Conservation (phyloP, 35 echinoderm and acorn worm species). For the Stichopus chloronotus region DNA sequence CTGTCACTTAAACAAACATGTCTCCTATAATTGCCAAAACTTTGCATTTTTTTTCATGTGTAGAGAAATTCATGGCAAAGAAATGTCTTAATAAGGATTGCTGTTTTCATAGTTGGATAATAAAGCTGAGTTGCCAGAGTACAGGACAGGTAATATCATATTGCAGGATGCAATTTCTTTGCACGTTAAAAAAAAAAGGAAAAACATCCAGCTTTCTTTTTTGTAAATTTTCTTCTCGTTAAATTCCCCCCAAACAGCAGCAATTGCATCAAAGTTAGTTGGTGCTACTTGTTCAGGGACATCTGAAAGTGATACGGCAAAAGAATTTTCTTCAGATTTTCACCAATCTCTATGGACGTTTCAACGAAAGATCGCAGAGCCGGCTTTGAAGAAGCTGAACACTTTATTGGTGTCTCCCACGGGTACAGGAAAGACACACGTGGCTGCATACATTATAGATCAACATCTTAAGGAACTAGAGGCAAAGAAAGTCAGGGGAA, state of each 20-base stretch:
- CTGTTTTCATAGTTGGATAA: too few species aligned
- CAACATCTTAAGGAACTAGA: constrained; percentile 58
- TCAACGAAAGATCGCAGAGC: neutral
- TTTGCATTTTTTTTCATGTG: too few species aligned
- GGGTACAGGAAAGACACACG: constrained; percentile 64
- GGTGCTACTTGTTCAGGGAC: neutral
- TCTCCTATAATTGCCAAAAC: too few species aligned
- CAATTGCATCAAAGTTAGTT: neutral
- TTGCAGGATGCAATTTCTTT: too few species aligned
- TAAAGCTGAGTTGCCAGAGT: too few species aligned
- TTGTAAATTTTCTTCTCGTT: neutral
- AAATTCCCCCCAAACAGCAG: neutral
- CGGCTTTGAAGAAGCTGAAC: constrained; percentile 24
- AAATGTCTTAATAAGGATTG: too few species aligned
- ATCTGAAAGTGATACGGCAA: neutral
- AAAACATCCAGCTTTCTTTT: too few species aligned
- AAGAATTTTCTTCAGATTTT: neutral
- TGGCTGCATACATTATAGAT: constrained; percentile 66
- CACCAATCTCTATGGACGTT: neutral
- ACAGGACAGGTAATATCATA: too few species aligned
- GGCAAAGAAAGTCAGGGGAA: neutral
- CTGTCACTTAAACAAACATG: too few species aligned
- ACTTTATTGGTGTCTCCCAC: constrained; percentile 64
- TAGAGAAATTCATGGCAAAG: too few species aligned
- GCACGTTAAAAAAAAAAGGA: too few species aligned